Conservation (phyloP, 1,140 invertebrate species). For the Chironomus striatipennis region DNA sequence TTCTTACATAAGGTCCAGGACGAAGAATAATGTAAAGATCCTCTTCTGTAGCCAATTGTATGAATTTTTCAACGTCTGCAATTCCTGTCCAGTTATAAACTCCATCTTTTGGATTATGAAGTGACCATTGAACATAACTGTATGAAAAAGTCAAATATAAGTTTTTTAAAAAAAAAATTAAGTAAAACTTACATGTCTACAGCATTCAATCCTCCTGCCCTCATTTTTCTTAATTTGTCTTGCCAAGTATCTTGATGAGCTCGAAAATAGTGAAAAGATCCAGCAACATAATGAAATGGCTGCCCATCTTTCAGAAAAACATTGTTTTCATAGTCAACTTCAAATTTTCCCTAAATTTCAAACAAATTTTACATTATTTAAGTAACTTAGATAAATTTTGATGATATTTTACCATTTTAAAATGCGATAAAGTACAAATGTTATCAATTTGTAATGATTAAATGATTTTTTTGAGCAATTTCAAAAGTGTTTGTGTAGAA, state of each 20-base stretch:
- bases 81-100: conserved; percentile 64
- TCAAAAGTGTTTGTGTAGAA: not conserved
- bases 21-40: conserved; percentile 64
- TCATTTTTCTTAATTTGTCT: conserved; percentile 68
- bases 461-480: not conserved
- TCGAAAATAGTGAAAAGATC: conserved; percentile 84
- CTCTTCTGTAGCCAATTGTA: conserved; percentile 58
- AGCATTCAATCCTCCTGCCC: conserved; percentile 75
- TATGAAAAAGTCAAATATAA: not conserved
- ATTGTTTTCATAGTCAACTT: conserved; percentile 58
- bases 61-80: conserved; percentile 45
- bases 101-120: conserved; percentile 67
- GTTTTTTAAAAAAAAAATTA: not conserved
- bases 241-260: conserved; percentile 70
- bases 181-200: conserved; percentile 47
- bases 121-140: conserved; percentile 86
- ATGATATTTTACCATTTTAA: not conserved
- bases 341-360: conserved; percentile 30
- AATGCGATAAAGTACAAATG: not conserved
- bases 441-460: not conserved
- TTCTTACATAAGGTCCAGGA: conserved; percentile 61
- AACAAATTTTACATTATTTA: not conserved
- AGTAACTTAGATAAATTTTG: not conserved
- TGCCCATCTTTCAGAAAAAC: conserved; percentile 71
- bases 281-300: conserved; percentile 71